These are phyloP conservation scores for Ceratitis capitata DNA, from an alignment of 1,140 invertebrate species.

Conservation along the genomic window DNA sequence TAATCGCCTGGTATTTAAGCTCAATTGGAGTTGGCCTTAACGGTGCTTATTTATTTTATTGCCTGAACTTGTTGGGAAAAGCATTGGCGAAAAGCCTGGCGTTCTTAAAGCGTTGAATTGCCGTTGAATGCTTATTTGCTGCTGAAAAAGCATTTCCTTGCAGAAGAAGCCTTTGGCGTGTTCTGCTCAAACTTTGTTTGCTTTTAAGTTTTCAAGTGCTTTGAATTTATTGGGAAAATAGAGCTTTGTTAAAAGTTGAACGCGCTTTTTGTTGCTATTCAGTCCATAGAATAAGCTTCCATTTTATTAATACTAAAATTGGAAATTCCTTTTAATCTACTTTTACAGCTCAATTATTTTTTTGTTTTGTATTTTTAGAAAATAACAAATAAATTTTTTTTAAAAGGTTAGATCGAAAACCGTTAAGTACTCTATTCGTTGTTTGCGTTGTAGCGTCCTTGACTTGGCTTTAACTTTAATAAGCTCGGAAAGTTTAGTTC, in stretches of 20 bases:
- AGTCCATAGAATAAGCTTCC: not conserved
- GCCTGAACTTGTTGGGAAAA: not conserved
- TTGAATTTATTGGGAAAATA: not conserved
- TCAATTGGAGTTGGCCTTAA: conserved; percentile 11
- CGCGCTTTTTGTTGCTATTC: not conserved
- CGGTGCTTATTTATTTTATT: not conserved
- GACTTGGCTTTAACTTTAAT: too few relatives aligned
- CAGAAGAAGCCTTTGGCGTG: too few relatives aligned
- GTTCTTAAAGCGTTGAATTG: not conserved
- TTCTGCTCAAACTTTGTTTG: not conserved
- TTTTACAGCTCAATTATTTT: too few relatives aligned
- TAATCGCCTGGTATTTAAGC: conserved; percentile 31
- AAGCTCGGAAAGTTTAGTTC: too few relatives aligned
- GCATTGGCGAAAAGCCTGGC: not conserved
- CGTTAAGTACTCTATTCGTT: too few relatives aligned
- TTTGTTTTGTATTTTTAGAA: too few relatives aligned
- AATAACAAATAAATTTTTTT: too few relatives aligned
- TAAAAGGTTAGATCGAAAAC: too few relatives aligned
- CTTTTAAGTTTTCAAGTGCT: not conserved
- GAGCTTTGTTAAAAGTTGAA: conserved; percentile 1
- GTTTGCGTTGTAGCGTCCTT: too few relatives aligned
- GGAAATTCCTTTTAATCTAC: too few relatives aligned
- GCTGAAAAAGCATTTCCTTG: not conserved
- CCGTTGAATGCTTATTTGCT: not conserved
- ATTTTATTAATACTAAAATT: too few relatives aligned